These are phyloP conservation scores for Uloborus diversus DNA, from an alignment of 1,140 invertebrate genomes.

Conservation along the genomic window DNA sequence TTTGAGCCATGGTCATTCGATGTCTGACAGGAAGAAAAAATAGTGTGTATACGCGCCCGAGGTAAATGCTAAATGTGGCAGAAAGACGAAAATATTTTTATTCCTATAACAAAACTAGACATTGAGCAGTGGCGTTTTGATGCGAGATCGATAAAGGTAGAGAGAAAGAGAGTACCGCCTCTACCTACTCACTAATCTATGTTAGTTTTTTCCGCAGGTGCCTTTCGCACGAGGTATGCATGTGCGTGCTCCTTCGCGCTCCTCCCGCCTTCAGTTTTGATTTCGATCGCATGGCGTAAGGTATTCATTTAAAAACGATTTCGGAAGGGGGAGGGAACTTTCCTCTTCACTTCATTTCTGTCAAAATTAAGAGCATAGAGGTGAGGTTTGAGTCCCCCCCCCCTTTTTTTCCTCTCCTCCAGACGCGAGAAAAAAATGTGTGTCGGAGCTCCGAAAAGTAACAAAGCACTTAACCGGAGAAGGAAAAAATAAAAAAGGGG, in stretches of 20 bases:
- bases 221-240: background rate
- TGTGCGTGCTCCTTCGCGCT: background rate
- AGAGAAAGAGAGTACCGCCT: background rate
- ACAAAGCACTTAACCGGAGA: too few species aligned
- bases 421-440: too few species aligned
- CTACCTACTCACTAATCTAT: background rate
- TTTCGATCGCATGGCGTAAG: background rate
- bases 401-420: too few species aligned
- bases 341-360: too few species aligned
- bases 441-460: too few species aligned
- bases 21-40: too few species aligned
- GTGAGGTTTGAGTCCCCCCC: too few species aligned
- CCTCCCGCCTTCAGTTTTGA: background rate
- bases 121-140: background rate
- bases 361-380: too few species aligned
- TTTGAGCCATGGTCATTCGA: too few species aligned
- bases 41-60: too few species aligned
- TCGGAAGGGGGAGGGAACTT: background rate
- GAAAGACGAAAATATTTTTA: background rate
- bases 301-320: background rate
- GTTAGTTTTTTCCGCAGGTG: slow-evolving; percentile 28
- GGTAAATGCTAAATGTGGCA: too few species aligned
- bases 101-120: slow-evolving; percentile 3
- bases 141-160: slow-evolving; percentile 18
- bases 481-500: too few species aligned